Evolutionary conservation across 2,888 invertebrate genomes (phyloP), one percentile per base, ranked within the genome.

Genomic region (Chloroclystis v-ata): DNA sequence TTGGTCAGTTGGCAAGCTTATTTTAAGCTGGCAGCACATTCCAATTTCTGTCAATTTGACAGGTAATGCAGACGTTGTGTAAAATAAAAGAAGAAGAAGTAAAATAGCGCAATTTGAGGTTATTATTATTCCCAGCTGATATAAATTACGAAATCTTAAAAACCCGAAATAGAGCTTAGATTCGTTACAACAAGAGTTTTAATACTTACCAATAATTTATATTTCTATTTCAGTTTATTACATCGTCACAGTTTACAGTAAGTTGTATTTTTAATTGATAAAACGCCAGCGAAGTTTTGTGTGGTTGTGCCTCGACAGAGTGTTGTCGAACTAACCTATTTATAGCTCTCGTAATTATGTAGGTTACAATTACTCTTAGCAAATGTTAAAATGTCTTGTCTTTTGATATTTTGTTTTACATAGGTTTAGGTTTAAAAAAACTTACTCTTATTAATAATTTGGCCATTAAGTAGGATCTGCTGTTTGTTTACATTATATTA

Each of bases 281-380:
- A 28, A 38, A 33, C 12, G 1, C 8, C 8, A 5, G 20, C 13
- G 29, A 24, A 3, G 37, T 14, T 28, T 38, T 11, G 35, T 40
- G 47, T 24, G 48, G 37, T 29, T 35, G 20, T 16, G 28, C 40
- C 33, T 42, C 30, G 24, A 20, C 16, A 42, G 12, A 30, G 5
- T 47, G 49, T 29, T 37, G 35, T 24, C 29, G 24, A 37, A 58
- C 76, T 81, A 78, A 81, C 78, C 82, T 82, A 80, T 75, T 76
- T 75, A 64, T 74, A 75, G 51, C 78, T 10, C 16, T 20, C 20
- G 16, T 24, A n/a, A 16, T 14, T 30, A 52, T 53, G 47, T 56
- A 50, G 56, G 49, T 57, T 56, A 49, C 41, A 41, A 47, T 44
- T 20, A 20, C n/a, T n/a, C n/a, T n/a, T n/a, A n/a, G n/a, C n/a